Conservation (phyloP, 1,140 invertebrate genomes). For the Ceratina australensis region DNA sequence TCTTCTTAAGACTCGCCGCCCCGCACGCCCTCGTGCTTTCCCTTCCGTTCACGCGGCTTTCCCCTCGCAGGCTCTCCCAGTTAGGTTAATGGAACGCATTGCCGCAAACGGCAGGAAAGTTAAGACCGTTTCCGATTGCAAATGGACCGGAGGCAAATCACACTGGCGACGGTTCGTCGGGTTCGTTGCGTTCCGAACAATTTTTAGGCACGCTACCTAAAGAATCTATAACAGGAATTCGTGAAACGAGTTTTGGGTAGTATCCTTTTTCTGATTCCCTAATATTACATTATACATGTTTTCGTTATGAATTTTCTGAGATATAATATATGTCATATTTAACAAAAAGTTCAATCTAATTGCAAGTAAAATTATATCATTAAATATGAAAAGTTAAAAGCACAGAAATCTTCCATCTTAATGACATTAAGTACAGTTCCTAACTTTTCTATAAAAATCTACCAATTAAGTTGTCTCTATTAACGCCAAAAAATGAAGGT, state of each 20-base stretch:
- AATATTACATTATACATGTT: too few species aligned
- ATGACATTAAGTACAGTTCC: too few species aligned
- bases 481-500: too few species aligned
- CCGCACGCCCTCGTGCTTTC: slow-evolving; percentile 19
- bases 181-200: background rate
- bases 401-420: too few species aligned
- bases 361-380: too few species aligned
- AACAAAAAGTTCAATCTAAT: too few species aligned
- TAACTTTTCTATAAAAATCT: too few species aligned
- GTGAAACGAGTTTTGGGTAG: background rate
- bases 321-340: too few species aligned
- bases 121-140: slow-evolving; percentile 53
- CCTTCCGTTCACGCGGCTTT: slow-evolving; percentile 4
- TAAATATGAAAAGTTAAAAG: too few species aligned
- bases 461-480: too few species aligned
- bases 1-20: slow-evolving; percentile 58
- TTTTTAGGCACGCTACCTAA: slow-evolving; percentile 9
- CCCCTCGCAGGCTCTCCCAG: slow-evolving; percentile 3
- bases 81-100: slow-evolving; percentile 64
- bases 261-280: background rate
- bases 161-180: slow-evolving; percentile 45
- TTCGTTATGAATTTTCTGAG: too few species aligned
- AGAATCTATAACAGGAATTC: slow-evolving; percentile 7
- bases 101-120: slow-evolving; percentile 55
- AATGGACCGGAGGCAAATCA: slow-evolving; percentile 49